A percentile compares a stretch with the other conserved stretches of the same genome.
These are phyloP conservation scores for Eulemur macaco DNA, from an alignment of 2,113 vertebrate genomes.

Conservation along the genomic window DNA sequence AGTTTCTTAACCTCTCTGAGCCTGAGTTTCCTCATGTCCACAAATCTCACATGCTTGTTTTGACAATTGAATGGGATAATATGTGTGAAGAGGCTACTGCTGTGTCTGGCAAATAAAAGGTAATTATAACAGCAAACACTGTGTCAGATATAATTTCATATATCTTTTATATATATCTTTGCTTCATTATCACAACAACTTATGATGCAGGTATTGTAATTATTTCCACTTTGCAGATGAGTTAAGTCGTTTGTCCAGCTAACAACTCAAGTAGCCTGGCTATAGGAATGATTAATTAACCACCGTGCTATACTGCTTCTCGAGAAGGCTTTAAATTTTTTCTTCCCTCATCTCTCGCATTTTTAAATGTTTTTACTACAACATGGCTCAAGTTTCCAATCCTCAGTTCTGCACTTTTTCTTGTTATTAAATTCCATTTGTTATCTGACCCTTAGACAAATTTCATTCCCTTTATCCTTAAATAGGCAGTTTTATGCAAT, in stretches of 20 bases:
- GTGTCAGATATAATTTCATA: background rate
- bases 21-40: background rate
- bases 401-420: background rate
- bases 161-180: background rate
- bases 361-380: constrained; percentile 26
- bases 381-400: background rate
- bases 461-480: background rate
- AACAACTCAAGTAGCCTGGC: background rate
- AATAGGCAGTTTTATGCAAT: background rate
- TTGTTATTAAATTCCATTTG: constrained; percentile 23
- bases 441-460: background rate
- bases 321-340: background rate
- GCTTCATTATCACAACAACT: background rate
- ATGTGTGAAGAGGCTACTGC: background rate
- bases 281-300: background rate
- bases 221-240: background rate
- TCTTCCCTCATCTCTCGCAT: background rate
- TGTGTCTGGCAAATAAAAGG: background rate
- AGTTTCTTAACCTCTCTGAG: background rate
- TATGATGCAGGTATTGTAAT: background rate
- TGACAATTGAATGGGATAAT: background rate
- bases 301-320: background rate
- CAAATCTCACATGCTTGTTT: background rate
- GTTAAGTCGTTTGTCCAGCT: background rate
- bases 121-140: background rate